Evolutionary conservation across 2,888 invertebrate genomes (phyloP).

Genomic region (Pyrgus malvae): DNA sequence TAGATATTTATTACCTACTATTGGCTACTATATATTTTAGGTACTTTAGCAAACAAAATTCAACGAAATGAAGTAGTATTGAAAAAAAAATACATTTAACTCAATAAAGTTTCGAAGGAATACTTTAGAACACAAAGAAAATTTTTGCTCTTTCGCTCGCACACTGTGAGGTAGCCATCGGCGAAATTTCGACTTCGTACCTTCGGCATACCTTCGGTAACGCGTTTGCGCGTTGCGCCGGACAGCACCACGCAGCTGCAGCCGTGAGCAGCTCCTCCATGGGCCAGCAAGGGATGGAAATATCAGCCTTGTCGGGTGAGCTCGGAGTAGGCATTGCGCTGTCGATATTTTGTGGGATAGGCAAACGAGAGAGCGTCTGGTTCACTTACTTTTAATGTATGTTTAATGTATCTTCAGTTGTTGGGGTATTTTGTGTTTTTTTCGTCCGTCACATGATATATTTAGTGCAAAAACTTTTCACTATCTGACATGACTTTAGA

Average conservation of each 20-base stretch:
- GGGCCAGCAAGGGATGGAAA: conserved; percentile 69
- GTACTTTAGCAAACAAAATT: no score
- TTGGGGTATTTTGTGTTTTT: conserved; percentile 33
- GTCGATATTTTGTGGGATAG: conserved; percentile 78
- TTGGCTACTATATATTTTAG: no score
- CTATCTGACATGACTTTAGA: conserved; percentile 96
- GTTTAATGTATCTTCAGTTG: conserved; percentile 32
- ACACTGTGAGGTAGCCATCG: neutral
- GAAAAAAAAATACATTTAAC: no score
- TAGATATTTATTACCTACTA: no score
- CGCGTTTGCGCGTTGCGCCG: conserved; percentile 66
- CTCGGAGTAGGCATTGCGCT: conserved; percentile 58
- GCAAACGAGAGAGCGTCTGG: conserved; percentile 55
- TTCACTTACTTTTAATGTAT: conserved; percentile 45
- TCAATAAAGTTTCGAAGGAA: no score
- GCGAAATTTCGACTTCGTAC: neutral
- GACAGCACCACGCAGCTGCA: conserved; percentile 46
- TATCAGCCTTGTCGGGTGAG: conserved; percentile 60
- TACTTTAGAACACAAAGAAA: no score
- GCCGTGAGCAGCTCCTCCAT: conserved; percentile 38
- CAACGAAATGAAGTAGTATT: no score
- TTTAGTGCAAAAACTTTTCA: conserved; percentile 50
- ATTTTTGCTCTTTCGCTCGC: neutral
- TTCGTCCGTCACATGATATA: conserved; percentile 58
- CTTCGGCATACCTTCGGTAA: conserved; percentile 4